These are phyloP conservation scores for Centroberyx gerrardi DNA, from an alignment of 2,797 vertebrate genomes.

Conservation along the genomic window DNA sequence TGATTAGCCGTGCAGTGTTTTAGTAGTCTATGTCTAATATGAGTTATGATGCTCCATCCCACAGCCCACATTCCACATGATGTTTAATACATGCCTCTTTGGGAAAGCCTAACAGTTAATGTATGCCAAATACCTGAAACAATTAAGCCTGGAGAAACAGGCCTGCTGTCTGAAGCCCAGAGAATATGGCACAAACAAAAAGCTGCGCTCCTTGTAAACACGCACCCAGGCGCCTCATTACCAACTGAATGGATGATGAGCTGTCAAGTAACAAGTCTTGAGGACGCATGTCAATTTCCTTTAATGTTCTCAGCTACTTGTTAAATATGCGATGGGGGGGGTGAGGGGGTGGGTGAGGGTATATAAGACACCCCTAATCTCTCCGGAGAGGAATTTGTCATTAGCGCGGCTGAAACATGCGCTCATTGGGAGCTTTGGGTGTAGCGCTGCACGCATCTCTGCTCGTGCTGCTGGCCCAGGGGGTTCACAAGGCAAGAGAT, in stretches of 20 bases:
- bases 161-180: constrained; percentile 26
- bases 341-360: constrained; percentile 74
- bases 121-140: constrained; percentile 61
- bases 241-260: constrained; percentile 87
- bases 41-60: too few relatives aligned
- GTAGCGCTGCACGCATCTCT: constrained; percentile 72
- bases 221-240: constrained; percentile 81
- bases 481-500: constrained; percentile 38
- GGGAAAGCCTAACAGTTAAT: constrained; percentile 75
- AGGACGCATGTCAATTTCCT: constrained; percentile 86
- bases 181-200: constrained; percentile 67
- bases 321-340: constrained; percentile 82
- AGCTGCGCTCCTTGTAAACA: constrained; percentile 74
- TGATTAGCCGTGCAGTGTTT: too few relatives aligned
- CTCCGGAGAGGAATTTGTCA: constrained; percentile 74
- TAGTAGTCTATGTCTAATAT: too few relatives aligned
- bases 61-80: not conserved
- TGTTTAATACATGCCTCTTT: constrained; percentile 24
- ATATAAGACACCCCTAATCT: constrained; percentile 82
- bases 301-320: constrained; percentile 88
- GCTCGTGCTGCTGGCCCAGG: constrained; percentile 68
- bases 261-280: constrained; percentile 85
- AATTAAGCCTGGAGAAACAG: constrained; percentile 56
- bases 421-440: constrained; percentile 66
- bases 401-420: constrained; percentile 76